Conservation (phyloP, 2,797 vertebrate species). For the Danio albolineatus region DNA sequence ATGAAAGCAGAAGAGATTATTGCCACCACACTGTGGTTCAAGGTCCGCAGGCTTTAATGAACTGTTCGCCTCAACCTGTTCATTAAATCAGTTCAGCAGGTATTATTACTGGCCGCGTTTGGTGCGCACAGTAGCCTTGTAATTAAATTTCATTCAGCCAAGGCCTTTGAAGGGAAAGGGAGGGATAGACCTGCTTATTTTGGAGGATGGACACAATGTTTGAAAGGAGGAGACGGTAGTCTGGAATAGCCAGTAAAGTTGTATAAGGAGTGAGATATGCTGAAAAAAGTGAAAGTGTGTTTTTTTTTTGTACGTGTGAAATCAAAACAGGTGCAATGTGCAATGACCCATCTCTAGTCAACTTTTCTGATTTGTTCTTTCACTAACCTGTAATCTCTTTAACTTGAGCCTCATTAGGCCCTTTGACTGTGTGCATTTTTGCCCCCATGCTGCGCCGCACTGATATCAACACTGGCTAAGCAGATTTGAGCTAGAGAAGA, state of each 20-base stretch:
- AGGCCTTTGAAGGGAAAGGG: constrained; percentile 53
- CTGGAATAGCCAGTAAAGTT: neutral
- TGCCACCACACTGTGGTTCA: constrained; percentile 38
- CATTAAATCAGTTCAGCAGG: constrained; percentile 71
- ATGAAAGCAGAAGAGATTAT: constrained; percentile 46
- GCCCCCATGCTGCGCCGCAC: constrained; percentile 28
- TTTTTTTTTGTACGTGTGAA: neutral
- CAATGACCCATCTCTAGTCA: constrained; percentile 42
- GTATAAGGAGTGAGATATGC: neutral
- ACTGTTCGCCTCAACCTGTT: constrained; percentile 65
- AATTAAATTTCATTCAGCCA: constrained; percentile 57
- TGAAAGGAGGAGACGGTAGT: constrained; percentile 11
- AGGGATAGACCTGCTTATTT: constrained; percentile 51
- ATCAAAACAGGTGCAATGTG: neutral
- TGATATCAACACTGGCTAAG: constrained; percentile 17
- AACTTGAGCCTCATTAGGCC: constrained; percentile 47
- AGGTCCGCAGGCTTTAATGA: constrained; percentile 46
- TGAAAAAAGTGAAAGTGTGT: neutral
- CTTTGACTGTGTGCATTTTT: constrained; percentile 39
- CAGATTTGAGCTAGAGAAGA: constrained; percentile 35
- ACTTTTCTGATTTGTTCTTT: constrained; percentile 45
- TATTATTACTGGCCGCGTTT: constrained; percentile 59
- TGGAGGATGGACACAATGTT: constrained; percentile 30
- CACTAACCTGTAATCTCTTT: constrained; percentile 34
- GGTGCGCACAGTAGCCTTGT: constrained; percentile 43